Conservation (phyloP, 2,797 vertebrate species). For the Gymnopithys bicolor region DNA sequence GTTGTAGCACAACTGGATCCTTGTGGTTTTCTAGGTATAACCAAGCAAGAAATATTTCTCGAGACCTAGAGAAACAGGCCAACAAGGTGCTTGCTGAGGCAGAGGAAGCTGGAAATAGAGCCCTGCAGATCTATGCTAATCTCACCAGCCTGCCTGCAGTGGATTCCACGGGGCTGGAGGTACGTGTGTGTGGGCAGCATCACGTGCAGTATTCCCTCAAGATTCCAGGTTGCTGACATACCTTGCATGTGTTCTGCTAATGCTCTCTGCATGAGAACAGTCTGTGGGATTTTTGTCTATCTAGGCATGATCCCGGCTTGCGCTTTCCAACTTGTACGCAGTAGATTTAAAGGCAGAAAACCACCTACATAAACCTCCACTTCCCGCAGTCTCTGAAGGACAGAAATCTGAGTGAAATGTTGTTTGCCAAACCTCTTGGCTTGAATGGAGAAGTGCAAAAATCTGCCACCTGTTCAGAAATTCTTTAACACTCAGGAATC, state of each 20-base stretch:
- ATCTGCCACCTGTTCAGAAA: background rate
- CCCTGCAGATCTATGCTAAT: constrained; percentile 92
- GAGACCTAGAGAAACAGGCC: constrained; percentile 92
- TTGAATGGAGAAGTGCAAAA: background rate
- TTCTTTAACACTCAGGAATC: background rate
- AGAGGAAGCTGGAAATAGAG: constrained; percentile 87
- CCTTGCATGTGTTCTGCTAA: background rate
- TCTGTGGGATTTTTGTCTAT: background rate
- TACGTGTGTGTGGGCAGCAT: constrained; percentile 16
- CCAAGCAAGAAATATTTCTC: constrained; percentile 90
- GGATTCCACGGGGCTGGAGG: constrained; percentile 88
- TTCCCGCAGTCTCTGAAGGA: background rate
- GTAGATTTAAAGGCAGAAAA: background rate
- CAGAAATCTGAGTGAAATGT: background rate
- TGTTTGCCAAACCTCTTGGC: background rate
- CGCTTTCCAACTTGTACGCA: background rate
- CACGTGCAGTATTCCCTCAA: background rate
- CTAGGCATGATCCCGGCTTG: background rate
- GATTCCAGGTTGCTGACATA: background rate
- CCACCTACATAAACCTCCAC: background rate
- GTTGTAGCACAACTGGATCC: background rate
- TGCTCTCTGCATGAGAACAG: background rate
- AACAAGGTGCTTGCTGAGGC: constrained; percentile 88
- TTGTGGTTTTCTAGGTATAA: constrained; percentile 82
- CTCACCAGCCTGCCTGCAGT: constrained; percentile 87